Base-by-base conservation (phyloP, 2,113 vertebrate species). In the Formicarius rufipectus region DNA sequence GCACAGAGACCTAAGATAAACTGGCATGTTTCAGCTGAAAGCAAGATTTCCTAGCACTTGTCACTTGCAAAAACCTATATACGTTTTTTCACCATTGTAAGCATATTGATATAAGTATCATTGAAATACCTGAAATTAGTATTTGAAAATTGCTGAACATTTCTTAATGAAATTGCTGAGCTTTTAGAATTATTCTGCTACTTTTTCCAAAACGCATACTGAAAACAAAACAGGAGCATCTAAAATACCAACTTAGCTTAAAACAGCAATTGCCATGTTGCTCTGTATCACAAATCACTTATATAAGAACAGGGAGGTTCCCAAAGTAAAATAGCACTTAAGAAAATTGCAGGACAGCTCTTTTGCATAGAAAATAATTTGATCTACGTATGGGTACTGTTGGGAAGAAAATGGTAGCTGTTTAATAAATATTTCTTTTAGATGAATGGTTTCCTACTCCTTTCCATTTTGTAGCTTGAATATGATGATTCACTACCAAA, bases 281-380 rank as follows among this genome's bases (percentile, higher is more conserved):
- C 68, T 84, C 84, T 31, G 14, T 42, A 80, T 87, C 68, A 90
- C 52, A 91, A 63, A 90, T 33, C 60, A 89, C 45, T 84, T 84
- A 56, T 24, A 9, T 84, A 89, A 96, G 94, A 75, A 5, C 52
- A 78, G 73, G 72, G 31, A 53, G 25, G 52, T 85, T 96, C 91
- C 95, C 37, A 88, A 89, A 87, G 79, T 84, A 92, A 96, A 97
- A 94, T 0, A 72, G 67, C 42, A 89, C 86, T 97, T 93, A 71
- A 94, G 62, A 53, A 93, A 96, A 94, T 42, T 95, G 22, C 49
- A 79, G 84, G 58, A 91, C 44, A 89, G 66, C 28, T 93, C 35
- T 95, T 77, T 94, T n/a, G 64, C 27, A 86, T 40, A 92, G 59
- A 91, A 97, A 75, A 42, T 45, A 91, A 93, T 93, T 71, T 95